Percentiles rank a stretch among this genome's conserved stretches.
phyloP scores from a whole-genome alignment of 2,888 invertebrate species.

The Linnaemya tessellans region DNA sequence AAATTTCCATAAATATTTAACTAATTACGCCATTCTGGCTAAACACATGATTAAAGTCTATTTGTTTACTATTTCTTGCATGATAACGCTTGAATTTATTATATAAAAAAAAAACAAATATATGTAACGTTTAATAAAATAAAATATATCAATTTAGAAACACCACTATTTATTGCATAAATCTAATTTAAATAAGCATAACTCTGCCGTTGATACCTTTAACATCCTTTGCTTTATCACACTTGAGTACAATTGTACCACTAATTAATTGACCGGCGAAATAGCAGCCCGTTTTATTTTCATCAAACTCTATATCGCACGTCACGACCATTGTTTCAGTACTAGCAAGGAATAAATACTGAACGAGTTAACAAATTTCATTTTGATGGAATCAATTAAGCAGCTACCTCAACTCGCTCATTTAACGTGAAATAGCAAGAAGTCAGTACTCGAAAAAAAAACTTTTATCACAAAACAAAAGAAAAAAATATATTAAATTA shows the following conservation, averaged over 20 bases:
- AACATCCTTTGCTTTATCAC: constrained; percentile 79
- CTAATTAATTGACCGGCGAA: constrained; percentile 81
- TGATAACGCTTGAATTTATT: constrained; percentile 14
- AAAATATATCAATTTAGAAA: too few species aligned
- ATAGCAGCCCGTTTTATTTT: constrained; percentile 80
- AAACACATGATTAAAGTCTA: constrained; percentile 34
- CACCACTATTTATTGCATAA: too few species aligned
- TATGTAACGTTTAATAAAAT: too few species aligned
- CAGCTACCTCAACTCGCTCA: background rate
- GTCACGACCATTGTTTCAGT: constrained; percentile 79
- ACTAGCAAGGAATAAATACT: constrained; percentile 29
- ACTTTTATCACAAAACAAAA: constrained; percentile 27
- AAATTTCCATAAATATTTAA: constrained; percentile 29
- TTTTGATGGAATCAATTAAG: constrained; percentile 35
- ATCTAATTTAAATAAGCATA: too few species aligned
- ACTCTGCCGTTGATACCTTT: constrained; percentile 76
- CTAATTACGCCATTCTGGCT: constrained; percentile 28
- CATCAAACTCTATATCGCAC: constrained; percentile 81
- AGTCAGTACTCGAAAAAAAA: background rate
- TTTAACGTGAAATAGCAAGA: background rate
- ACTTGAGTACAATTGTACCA: constrained; percentile 77
- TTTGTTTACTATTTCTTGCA: background rate
- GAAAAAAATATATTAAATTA: constrained; percentile 16
- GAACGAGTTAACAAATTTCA: constrained; percentile 26
- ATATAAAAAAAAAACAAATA: too few species aligned